phyloP scores from a whole-genome alignment of 2,113 vertebrate species.

The Tricholaema leucomelas region DNA sequence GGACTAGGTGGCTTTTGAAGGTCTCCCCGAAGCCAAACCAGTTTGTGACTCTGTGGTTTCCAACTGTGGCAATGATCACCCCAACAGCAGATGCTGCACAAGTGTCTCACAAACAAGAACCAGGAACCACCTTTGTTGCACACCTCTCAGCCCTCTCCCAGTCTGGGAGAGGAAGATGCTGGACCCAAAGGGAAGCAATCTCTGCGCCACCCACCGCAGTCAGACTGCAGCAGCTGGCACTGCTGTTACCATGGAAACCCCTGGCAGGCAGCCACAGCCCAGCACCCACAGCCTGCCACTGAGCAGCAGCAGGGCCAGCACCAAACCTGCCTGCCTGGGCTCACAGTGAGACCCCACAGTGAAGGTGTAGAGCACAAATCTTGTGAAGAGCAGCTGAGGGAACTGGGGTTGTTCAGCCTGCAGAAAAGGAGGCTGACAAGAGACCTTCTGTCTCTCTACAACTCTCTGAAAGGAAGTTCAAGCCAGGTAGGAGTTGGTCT shows the following conservation, averaged over 20 bases:
- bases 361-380: too few species aligned
- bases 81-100: background rate
- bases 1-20: background rate
- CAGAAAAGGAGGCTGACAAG: too few species aligned
- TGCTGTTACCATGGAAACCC: background rate
- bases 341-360: too few species aligned
- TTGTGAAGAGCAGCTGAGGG: too few species aligned
- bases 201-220: background rate
- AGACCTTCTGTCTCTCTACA: too few species aligned
- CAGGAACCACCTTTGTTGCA: background rate
- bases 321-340: background rate
- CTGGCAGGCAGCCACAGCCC: background rate
- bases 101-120: background rate
- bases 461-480: too few species aligned
- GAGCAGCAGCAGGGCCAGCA: background rate
- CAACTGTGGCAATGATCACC: background rate
- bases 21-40: background rate
- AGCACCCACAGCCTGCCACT: background rate
- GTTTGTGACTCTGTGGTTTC: background rate
- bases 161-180: background rate
- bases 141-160: background rate
- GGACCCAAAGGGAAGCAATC: background rate
- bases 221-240: background rate
- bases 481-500: too few species aligned
- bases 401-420: too few species aligned